Conservation (phyloP, 2,797 vertebrate genomes). For the Phataginus tetradactyla region DNA sequence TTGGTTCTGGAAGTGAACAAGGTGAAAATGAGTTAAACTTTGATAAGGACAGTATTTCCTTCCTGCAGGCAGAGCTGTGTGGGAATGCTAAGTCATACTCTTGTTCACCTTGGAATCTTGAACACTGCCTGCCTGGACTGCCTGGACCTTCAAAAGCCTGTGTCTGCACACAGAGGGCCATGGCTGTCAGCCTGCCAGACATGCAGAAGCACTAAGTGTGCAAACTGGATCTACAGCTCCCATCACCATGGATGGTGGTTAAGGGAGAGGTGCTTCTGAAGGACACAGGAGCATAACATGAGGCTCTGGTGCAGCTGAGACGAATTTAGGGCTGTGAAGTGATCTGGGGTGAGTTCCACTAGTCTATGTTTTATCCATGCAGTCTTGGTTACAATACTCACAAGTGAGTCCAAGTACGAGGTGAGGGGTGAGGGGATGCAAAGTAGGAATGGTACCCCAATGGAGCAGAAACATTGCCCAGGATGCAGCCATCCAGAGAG, state of each 20-base stretch:
- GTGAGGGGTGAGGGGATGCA: not conserved
- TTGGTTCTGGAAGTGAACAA: not conserved
- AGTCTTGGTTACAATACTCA: not conserved
- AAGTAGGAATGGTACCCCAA: not conserved
- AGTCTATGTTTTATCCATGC: not conserved
- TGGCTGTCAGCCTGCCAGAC: not conserved
- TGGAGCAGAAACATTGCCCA: not conserved
- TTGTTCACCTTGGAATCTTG: not conserved
- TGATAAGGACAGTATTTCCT: not conserved
- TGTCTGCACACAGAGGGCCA: not conserved
- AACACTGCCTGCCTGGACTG: not conserved
- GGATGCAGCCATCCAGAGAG: not conserved
- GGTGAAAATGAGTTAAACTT: not conserved
- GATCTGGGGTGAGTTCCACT: no score
- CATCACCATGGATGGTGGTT: not conserved
- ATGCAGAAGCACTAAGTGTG: not conserved
- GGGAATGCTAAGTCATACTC: not conserved
- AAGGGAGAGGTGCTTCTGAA: not conserved
- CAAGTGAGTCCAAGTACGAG: not conserved
- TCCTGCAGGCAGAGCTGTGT: not conserved
- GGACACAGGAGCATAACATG: not conserved
- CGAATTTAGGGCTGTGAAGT: not conserved
- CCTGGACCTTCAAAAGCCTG: not conserved
- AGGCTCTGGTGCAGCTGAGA: not conserved
- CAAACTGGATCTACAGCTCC: not conserved